Base-by-base conservation (phyloP, 2,797 vertebrate species). In the Gymnodraco acuticeps region DNA sequence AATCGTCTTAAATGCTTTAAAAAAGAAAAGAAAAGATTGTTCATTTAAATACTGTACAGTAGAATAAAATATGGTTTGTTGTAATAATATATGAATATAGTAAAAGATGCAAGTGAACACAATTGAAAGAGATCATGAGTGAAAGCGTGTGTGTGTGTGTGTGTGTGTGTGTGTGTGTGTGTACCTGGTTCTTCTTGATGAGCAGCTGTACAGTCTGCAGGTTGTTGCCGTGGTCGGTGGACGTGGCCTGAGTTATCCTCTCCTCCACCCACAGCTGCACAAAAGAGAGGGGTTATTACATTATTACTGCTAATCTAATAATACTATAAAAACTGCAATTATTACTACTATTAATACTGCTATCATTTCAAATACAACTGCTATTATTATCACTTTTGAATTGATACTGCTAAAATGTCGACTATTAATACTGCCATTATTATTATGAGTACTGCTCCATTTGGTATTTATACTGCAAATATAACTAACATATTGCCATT, bases 101-200 rank as follows among this genome's bases (percentile, higher is more conserved):
- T 23, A 27, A 27, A 23, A 27, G 23, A 27, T 27, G 23, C 23
- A 27, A 27, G 23, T 27, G 23, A 27, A 27, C 23, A 27, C 23
- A 27, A 27, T 27, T 27, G 23, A 27, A 27, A 27, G 23, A 27
- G 23, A 3, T 27, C 23, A 27, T 27, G 23, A 27, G 23, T 27
- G 23, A 27, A 27, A 27, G 23, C 0, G 23, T 3, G 20, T 20
- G 20, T 20, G 20, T 52, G 46, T 12, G 3, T 20, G 12, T 20
- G 46, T 65, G 50, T 46, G 33, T 72, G 41, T 94, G 27, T 43
- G 41, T 7, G 3, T 31, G 55, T 62, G 4, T 53, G 46, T 65
- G 15, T 84, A 99, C 98, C 96, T 99, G 98, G 79, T 99, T 99
- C 92, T 99, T 99, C 95, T 99, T 99, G 92, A 99, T 99, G 55